Percentiles rank a stretch among this genome's conserved stretches.
phyloP scores from a whole-genome alignment of 2,888 invertebrate species.

The Belgica antarctica region DNA sequence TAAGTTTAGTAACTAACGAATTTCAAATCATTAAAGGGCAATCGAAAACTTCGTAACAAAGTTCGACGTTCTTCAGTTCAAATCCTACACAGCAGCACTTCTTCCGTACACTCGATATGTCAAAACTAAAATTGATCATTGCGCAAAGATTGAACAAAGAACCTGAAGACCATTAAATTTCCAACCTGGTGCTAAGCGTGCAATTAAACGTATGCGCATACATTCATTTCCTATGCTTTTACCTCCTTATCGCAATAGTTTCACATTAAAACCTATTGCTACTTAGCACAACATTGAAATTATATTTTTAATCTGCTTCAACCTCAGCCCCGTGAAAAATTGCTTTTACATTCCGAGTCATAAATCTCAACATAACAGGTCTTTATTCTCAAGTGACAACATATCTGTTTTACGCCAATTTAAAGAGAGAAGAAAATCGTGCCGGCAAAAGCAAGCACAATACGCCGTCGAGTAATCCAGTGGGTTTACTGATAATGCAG shows the following conservation, averaged over 20 bases:
- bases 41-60: no score
- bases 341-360: conserved; percentile 20
- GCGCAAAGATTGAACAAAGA: no score
- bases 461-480: conserved; percentile 11
- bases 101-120: no score
- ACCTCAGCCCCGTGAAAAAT: conserved; percentile 17
- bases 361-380: conserved; percentile 28
- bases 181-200: neutral
- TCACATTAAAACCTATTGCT: conserved; percentile 24
- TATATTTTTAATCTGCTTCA: conserved; percentile 20
- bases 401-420: conserved; percentile 30
- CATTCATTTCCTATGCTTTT: neutral
- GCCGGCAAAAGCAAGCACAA: neutral
- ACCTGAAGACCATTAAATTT: no score
- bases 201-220: conserved; percentile 1
- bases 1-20: no score
- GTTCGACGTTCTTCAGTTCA: no score
- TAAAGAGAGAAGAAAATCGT: conserved; percentile 28
- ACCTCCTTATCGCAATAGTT: conserved; percentile 23
- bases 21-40: no score
- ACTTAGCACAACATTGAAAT: neutral
- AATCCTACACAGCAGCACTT: no score
- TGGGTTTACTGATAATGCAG: neutral
- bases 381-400: conserved; percentile 27
- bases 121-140: no score